Percentiles rank a stretch among this genome's conserved stretches.
These are phyloP conservation scores for Rhizomys pruinosus DNA, from an alignment of 2,113 vertebrate genomes.

Conservation along the genomic window DNA sequence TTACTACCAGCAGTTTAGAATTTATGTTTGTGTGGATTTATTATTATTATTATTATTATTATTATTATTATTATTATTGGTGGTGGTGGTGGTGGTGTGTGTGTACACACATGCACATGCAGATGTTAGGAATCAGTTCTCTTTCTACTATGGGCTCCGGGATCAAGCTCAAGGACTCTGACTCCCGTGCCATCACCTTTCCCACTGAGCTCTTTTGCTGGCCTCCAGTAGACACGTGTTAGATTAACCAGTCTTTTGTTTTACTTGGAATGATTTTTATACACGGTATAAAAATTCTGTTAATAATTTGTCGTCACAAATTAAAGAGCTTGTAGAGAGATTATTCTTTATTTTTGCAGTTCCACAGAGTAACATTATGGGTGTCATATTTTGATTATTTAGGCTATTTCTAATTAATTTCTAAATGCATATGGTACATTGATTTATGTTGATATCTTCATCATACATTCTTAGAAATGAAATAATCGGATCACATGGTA, in stretches of 20 bases:
- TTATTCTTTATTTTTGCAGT: background rate
- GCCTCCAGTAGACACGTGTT: background rate
- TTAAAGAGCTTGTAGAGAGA: background rate
- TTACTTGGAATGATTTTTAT: background rate
- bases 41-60: background rate
- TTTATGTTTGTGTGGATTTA: background rate
- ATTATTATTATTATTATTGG: background rate
- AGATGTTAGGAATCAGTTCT: no score
- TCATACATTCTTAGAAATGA: background rate
- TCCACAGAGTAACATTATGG: background rate
- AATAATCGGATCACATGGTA: background rate
- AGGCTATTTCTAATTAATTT: background rate
- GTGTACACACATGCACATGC: no score
- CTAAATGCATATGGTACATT: background rate
- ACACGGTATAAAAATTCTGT: no score
- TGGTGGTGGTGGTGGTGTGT: no score
- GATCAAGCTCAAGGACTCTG: no score
- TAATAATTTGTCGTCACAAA: background rate
- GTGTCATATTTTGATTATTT: background rate
- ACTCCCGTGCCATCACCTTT: no score
- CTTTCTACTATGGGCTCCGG: no score
- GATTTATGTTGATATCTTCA: background rate
- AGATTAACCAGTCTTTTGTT: background rate
- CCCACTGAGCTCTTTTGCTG: no score
- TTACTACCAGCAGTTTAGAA: background rate